Evolutionary conservation across 2,888 invertebrate genomes (phyloP).

Genomic region (Callimorpha dominula): DNA sequence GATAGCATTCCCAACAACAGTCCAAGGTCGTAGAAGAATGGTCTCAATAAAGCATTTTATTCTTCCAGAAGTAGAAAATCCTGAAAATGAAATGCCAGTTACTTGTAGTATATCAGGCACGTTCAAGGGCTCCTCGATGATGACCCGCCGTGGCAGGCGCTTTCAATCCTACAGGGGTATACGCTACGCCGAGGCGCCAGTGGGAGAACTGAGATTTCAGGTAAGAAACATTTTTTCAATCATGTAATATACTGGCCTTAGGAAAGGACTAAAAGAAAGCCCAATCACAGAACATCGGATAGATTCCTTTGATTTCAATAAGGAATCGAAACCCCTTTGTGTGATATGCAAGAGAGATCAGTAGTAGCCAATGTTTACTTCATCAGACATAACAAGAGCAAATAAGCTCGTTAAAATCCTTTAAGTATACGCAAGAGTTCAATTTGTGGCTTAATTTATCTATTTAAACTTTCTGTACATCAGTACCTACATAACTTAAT

Average conservation of each 20-base stretch:
- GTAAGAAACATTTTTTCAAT: conserved; percentile 35
- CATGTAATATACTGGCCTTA: background rate
- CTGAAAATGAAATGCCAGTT: conserved; percentile 39
- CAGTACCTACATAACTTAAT: no score
- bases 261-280: background rate
- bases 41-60: background rate
- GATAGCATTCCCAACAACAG: background rate
- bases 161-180: conserved; percentile 80
- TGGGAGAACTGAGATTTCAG: conserved; percentile 72
- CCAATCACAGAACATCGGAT: background rate
- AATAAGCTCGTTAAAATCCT: no score
- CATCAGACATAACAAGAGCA: no score
- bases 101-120: conserved; percentile 60
- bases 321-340: no score
- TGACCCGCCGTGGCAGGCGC: conserved; percentile 65
- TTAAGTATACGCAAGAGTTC: no score
- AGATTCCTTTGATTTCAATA: background rate
- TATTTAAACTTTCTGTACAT: no score
- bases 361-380: no score
- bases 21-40: background rate
- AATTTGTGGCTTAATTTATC: no score
- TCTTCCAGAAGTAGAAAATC: background rate
- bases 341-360: no score
- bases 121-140: conserved; percentile 72
- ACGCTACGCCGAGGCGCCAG: conserved; percentile 75